Evolutionary conservation across 2,797 vertebrate genomes (phyloP).

Genomic region (Tachyglossus aculeatus): DNA sequence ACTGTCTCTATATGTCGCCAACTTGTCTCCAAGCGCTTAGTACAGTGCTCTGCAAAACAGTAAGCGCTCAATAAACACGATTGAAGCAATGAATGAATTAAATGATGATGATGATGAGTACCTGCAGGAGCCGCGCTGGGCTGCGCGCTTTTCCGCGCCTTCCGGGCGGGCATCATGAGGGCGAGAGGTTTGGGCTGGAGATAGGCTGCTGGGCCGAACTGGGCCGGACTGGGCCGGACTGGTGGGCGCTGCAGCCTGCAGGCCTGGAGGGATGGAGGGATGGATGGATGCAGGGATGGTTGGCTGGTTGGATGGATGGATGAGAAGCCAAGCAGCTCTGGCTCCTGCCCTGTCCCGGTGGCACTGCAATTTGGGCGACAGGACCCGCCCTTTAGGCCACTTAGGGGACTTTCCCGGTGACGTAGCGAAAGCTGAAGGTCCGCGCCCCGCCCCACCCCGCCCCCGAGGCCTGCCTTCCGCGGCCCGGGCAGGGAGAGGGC

Average conservation of each 20-base stretch:
- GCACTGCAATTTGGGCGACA: fast-evolving
- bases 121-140: conserved; percentile 8
- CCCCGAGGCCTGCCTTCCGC: not conserved
- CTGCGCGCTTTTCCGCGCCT: conserved; percentile 28
- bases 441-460: not conserved
- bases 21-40: no score
- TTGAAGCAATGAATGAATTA: no score
- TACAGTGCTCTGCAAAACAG: no score
- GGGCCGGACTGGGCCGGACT: not conserved
- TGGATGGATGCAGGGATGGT: no score
- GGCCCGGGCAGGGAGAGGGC: fast-evolving
- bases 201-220: not conserved
- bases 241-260: not conserved
- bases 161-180: conserved; percentile 36
- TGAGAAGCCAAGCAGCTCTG: no score
- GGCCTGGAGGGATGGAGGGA: not conserved
- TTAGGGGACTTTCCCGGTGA: conserved; percentile 20
- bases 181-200: not conserved
- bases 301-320: fast-evolving
- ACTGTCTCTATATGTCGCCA: no score
- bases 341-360: fast-evolving
- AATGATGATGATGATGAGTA: no score
- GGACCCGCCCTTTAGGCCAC: not conserved
- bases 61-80: no score
- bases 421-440: not conserved